Conservation (phyloP, 2,888 invertebrate species). For the Drosophila ezoana region DNA sequence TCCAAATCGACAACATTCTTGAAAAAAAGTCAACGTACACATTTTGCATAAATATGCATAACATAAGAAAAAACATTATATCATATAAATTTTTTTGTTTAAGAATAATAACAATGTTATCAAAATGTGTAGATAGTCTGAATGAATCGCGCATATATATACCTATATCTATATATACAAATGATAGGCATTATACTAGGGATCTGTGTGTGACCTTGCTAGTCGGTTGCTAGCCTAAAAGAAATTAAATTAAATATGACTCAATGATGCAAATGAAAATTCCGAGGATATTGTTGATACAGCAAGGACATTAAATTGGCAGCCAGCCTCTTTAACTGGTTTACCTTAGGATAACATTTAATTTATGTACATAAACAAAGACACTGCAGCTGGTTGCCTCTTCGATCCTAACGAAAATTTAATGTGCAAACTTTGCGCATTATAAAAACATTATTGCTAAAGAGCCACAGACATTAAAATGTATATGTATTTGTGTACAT, state of each 20-base stretch:
- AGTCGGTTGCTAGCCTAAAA: conserved; percentile 11
- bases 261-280: conserved; percentile 68
- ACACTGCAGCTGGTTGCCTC: conserved; percentile 6
- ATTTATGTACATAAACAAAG: conserved; percentile 36
- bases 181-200: too few relatives aligned
- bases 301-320: conserved; percentile 13
- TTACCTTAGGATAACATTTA: conserved; percentile 36
- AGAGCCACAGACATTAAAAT: conserved; percentile 5
- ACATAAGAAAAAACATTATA: conserved; percentile 10
- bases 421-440: conserved; percentile 61
- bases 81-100: not conserved
- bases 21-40: conserved; percentile 51
- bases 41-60: conserved; percentile 64
- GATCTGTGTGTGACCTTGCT: conserved; percentile 4
- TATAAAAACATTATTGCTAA: conserved; percentile 43
- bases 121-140: not conserved
- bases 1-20: conserved; percentile 68
- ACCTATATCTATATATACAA: conserved; percentile 2
- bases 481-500: not conserved
- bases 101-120: conserved; percentile 24
- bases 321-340: not conserved
- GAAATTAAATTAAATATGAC: conserved; percentile 55
- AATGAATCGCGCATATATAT: conserved; percentile 10
- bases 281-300: conserved; percentile 4
- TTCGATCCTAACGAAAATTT: conserved; percentile 49